phyloP scores from a whole-genome alignment of 2,113 vertebrate species.

The Bos indicus region DNA sequence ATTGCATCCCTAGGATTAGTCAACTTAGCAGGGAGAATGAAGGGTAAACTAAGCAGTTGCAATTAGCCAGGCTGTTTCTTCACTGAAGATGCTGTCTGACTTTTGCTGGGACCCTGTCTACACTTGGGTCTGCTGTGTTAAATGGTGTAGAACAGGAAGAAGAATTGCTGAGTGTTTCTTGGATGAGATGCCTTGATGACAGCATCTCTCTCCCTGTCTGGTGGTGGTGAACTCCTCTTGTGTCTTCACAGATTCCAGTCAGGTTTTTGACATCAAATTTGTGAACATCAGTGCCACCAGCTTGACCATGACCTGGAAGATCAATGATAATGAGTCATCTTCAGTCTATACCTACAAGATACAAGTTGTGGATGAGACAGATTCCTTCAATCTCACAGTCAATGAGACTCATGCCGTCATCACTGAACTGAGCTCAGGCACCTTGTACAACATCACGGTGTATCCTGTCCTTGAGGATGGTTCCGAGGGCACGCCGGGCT shows the following conservation, averaged over 20 bases:
- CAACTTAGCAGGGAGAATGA: background rate
- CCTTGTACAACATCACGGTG: background rate
- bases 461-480: background rate
- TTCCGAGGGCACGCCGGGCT: background rate
- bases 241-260: conserved; percentile 32
- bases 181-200: no score
- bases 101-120: background rate
- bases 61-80: background rate
- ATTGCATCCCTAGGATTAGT: background rate
- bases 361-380: rapidly evolving
- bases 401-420: background rate
- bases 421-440: background rate
- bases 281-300: background rate
- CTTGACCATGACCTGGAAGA: conserved; percentile 72
- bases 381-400: background rate
- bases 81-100: background rate
- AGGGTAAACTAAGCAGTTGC: background rate
- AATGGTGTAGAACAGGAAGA: background rate
- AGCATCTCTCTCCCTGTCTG: background rate
- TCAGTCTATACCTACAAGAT: conserved; percentile 51
- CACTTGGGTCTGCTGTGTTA: background rate
- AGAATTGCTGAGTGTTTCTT: background rate
- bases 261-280: background rate
- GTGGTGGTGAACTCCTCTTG: background rate
- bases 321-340: background rate